Evolutionary conservation across 2,113 vertebrate genomes (phyloP), one percentile per base, ranked within the genome.

Genomic region (Cyanoliseus patagonus): DNA sequence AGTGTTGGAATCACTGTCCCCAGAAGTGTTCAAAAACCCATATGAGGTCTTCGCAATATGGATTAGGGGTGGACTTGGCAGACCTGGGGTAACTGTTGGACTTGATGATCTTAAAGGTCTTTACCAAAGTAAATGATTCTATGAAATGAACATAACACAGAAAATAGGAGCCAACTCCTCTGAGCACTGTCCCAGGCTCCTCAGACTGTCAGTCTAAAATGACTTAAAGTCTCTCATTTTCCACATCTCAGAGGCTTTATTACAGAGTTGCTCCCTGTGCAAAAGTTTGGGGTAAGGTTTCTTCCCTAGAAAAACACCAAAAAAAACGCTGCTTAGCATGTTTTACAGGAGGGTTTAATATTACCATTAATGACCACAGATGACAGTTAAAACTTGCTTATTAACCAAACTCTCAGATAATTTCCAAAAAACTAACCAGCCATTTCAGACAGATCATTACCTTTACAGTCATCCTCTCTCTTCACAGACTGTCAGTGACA

Each of bases 371-470:
- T 69, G 49, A 74, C 30, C 41, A 73, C 23, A 86, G 51, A 59
- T 55, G 13, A 88, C 39, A 84, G 33, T 86, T 80, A 93, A 83
- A 87, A 72, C 8, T 61, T 59, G 18, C 7, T 17, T 52, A 75
- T 51, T 52, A 80, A 82, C 24, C 28, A 64, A 82, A 4, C 13
- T 67, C 75, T 39, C 20, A 78, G 55, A 35, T 86, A 24, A 41
- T 39, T 77, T 78, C 47, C 41, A 75, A 75, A 83, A 84, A 84
- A 44, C 7, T 28, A 63, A 75, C 13, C 27, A 92, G 16, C 35
- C 61, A 77, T 94, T 97, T 87, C 80, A 96, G 81, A 89, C 57
- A 92, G 80, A 79, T 86, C 57, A 80, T 95, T 97, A 86, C 82
- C 90, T 97, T 86, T 90, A 61, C 78, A 94, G 88, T 73, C 75